Conservation (phyloP, 2,113 vertebrate species). For the Campylorhamphus procurvoides region DNA sequence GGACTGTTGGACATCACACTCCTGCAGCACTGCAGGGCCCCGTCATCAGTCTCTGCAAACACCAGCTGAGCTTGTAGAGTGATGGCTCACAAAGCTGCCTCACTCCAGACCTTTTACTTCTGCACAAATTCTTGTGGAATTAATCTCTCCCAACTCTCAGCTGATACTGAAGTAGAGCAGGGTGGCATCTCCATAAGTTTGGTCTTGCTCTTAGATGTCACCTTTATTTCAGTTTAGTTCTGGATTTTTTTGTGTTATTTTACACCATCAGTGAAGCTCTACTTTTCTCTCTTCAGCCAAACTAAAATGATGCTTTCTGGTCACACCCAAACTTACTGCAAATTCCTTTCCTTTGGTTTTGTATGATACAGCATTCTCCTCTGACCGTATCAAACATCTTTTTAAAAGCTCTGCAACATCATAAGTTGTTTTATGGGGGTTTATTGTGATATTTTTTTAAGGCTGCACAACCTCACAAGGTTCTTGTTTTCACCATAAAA, state of each 20-base stretch:
- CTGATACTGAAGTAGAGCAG: background rate
- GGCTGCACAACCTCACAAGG: background rate
- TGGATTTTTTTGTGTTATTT: background rate
- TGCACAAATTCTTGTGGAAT: background rate
- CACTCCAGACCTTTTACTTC: background rate
- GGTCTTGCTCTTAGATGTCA: background rate
- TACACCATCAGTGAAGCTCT: background rate
- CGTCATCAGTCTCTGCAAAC: accelerated
- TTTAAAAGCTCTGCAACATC: background rate
- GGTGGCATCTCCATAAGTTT: background rate
- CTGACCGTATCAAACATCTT: background rate
- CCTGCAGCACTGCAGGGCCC: background rate
- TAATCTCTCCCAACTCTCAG: accelerated
- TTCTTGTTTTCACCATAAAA: background rate
- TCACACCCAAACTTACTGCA: background rate
- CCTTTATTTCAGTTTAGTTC: background rate
- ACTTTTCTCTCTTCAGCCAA: background rate
- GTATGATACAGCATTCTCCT: background rate
- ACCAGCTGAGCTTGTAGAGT: background rate
- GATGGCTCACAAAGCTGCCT: background rate
- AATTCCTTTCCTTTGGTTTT: background rate
- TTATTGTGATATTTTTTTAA: background rate
- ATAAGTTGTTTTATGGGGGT: background rate
- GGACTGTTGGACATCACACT: accelerated
- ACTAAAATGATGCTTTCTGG: background rate